phyloP scores from a whole-genome alignment of 2,888 invertebrate species.

The Amphipoea lucens region DNA sequence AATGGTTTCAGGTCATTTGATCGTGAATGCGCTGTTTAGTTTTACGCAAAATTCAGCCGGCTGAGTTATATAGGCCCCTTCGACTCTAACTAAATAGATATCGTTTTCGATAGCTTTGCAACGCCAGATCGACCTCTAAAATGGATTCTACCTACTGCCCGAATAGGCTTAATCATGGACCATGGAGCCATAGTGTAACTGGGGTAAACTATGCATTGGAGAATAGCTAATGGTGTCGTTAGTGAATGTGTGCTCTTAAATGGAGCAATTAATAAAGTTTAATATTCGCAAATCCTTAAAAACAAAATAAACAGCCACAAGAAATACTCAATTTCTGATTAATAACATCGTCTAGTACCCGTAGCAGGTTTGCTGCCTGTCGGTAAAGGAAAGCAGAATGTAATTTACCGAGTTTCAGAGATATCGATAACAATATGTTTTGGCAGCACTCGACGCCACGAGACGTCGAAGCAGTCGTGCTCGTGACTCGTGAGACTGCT shows the following conservation, averaged over 20 bases:
- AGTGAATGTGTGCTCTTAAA: background rate
- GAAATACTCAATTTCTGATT: constrained; percentile 7
- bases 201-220: background rate
- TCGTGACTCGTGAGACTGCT: constrained; percentile 8
- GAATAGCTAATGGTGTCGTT: background rate
- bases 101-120: background rate
- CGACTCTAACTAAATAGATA: background rate
- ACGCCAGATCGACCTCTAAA: background rate
- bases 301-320: background rate
- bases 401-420: constrained; percentile 21
- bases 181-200: too few species aligned
- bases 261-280: background rate
- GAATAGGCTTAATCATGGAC: background rate
- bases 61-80: background rate
- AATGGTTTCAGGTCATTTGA: background rate
- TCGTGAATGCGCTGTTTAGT: background rate
- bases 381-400: constrained; percentile 7
- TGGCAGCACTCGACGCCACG: constrained; percentile 8
- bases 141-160: background rate
- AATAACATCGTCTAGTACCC: background rate
- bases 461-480: background rate
- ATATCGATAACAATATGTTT: constrained; percentile 22
- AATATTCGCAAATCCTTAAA: background rate
- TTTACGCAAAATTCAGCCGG: background rate
- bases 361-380: background rate